Conservation (phyloP, 2,888 invertebrate species). For the Eilema sororculum region DNA sequence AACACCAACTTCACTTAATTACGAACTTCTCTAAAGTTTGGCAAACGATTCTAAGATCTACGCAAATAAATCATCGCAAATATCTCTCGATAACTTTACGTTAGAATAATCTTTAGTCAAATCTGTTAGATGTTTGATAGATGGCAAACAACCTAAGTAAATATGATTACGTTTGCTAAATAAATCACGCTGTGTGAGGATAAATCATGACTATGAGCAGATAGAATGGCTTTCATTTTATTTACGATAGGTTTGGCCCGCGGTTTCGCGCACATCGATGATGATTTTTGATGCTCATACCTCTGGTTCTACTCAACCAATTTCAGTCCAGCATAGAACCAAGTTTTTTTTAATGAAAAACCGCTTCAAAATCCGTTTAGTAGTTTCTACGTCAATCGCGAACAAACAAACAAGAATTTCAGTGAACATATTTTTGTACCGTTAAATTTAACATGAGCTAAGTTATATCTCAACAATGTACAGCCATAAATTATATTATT, state of each 20-base stretch:
- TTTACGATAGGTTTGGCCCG: slow-evolving; percentile 22
- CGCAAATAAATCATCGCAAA: slow-evolving; percentile 29
- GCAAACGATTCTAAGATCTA: neutral
- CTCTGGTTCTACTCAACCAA: too few relatives aligned
- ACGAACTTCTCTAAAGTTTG: slow-evolving; percentile 1
- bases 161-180: slow-evolving; percentile 44
- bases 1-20: neutral
- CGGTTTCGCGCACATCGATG: too few relatives aligned
- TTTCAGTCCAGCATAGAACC: too few relatives aligned
- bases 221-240: slow-evolving; percentile 19
- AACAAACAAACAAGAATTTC: too few relatives aligned
- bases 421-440: too few relatives aligned
- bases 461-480: too few relatives aligned
- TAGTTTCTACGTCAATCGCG: too few relatives aligned
- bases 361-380: too few relatives aligned
- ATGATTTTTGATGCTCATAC: too few relatives aligned
- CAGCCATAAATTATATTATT: too few relatives aligned
- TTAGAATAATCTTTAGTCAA: slow-evolving; percentile 45
- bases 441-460: too few relatives aligned
- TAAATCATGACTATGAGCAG: slow-evolving; percentile 31
- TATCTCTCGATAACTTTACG: slow-evolving; percentile 41
- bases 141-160: slow-evolving; percentile 56
- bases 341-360: too few relatives aligned
- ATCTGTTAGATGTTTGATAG: slow-evolving; percentile 46
- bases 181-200: slow-evolving; percentile 45